A percentile compares a stretch with the other conserved stretches of the same genome.
phyloP scores from a whole-genome alignment of 2,797 vertebrate genomes.

The Sebastes itinus region DNA sequence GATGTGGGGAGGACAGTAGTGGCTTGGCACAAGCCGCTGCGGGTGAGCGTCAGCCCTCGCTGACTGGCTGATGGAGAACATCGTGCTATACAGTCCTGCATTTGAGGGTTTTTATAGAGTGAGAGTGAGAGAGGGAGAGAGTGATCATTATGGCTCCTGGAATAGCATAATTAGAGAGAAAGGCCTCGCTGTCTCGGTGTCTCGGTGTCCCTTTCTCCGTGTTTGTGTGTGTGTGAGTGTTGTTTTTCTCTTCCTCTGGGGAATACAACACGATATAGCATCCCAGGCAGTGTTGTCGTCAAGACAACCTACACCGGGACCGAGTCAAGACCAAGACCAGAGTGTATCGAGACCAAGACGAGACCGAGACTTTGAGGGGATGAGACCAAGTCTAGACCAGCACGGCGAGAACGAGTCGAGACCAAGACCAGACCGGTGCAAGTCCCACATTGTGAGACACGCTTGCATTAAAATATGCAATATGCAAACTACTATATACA shows the following conservation, averaged over 20 bases:
- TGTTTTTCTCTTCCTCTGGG: constrained; percentile 42
- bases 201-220: constrained; percentile 12
- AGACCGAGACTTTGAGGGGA: too few species aligned
- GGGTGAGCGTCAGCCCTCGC: constrained; percentile 24
- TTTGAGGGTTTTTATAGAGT: constrained; percentile 64
- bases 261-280: constrained; percentile 23
- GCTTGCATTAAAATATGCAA: too few species aligned
- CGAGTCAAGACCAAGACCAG: too few species aligned
- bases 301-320: too few species aligned
- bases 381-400: too few species aligned
- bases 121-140: constrained; percentile 62
- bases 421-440: too few species aligned
- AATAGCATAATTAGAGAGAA: constrained; percentile 78
- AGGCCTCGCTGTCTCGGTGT: constrained; percentile 28
- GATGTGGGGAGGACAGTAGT: constrained; percentile 71
- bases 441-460: too few species aligned
- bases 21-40: constrained; percentile 60
- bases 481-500: too few species aligned
- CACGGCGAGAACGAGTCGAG: too few species aligned
- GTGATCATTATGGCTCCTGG: constrained; percentile 74
- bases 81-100: constrained; percentile 33
- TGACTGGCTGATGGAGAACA: constrained; percentile 38
- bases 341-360: too few species aligned
- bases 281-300: not conserved
- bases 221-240: constrained; percentile 17